phyloP scores from a whole-genome alignment of 2,888 invertebrate species.

The Erebia ligea region DNA sequence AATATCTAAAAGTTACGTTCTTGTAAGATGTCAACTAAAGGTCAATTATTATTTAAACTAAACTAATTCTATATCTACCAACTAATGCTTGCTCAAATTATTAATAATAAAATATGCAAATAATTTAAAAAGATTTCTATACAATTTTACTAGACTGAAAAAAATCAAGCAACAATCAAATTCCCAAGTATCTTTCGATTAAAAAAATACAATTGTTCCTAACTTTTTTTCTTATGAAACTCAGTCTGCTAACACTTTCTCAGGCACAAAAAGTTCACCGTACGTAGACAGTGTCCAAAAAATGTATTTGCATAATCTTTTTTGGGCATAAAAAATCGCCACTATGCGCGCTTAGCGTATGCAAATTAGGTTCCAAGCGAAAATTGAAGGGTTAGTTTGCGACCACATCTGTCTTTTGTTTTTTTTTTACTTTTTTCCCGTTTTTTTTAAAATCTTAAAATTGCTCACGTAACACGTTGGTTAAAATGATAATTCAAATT shows the following conservation, averaged over 20 bases:
- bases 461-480: slow-evolving; percentile 73
- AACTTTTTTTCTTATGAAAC: slow-evolving; percentile 38
- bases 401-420: slow-evolving; percentile 52
- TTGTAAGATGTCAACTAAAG: too few species aligned
- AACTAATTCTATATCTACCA: too few species aligned
- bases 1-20: too few species aligned
- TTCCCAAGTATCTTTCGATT: slow-evolving; percentile 12
- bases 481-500: slow-evolving; percentile 53
- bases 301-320: slow-evolving; percentile 76
- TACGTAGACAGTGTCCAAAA: slow-evolving; percentile 69
- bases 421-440: slow-evolving; percentile 52
- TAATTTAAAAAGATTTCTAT: neutral
- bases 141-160: slow-evolving; percentile 4
- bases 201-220: slow-evolving; percentile 37
- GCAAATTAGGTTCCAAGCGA: slow-evolving; percentile 59
- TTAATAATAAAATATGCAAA: neutral
- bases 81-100: too few species aligned
- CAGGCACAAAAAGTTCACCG: slow-evolving; percentile 54
- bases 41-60: too few species aligned
- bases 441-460: slow-evolving; percentile 54
- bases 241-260: slow-evolving; percentile 48
- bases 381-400: slow-evolving; percentile 55
- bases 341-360: slow-evolving; percentile 55
- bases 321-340: slow-evolving; percentile 72
- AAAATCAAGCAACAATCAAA: slow-evolving; percentile 9